phyloP scores from a whole-genome alignment of 2,797 vertebrate species.

The Buphagus erythrorhynchus region DNA sequence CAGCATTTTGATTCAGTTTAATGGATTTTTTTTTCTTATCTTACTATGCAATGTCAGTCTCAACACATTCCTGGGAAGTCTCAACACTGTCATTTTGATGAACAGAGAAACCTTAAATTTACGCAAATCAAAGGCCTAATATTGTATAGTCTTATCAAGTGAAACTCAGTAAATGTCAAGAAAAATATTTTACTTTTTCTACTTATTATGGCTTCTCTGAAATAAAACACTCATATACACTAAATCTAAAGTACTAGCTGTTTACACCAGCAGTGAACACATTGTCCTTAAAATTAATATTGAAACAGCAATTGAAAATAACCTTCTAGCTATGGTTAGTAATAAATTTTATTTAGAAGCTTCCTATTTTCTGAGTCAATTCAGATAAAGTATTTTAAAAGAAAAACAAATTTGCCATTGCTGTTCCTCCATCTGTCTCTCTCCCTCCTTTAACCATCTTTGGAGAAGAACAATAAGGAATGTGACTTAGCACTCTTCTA shows the following conservation, averaged over 20 bases:
- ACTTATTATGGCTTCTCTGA: not conserved
- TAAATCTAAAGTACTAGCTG: not conserved
- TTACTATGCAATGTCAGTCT: slow-evolving; percentile 13
- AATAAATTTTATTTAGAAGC: not conserved
- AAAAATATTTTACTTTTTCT: not conserved
- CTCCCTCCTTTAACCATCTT: not conserved
- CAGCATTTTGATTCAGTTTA: slow-evolving; percentile 35
- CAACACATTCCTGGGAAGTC: slow-evolving; percentile 21
- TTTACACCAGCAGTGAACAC: not conserved
- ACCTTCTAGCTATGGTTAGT: not conserved
- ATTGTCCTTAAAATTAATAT: not conserved
- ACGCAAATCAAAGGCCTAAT: not conserved
- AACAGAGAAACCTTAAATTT: slow-evolving; percentile 11
- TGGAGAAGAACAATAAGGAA: not conserved
- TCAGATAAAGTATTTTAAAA: not conserved
- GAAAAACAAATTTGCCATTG: not conserved
- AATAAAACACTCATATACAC: not conserved
- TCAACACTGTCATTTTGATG: slow-evolving; percentile 47
- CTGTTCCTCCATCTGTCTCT: not conserved
- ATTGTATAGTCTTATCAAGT: not conserved
- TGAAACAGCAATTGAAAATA: not conserved
- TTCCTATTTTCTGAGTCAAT: not conserved
- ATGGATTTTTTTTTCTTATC: slow-evolving; percentile 9
- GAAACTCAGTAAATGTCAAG: not conserved
- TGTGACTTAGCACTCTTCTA: not conserved